Conservation (phyloP, 2,888 invertebrate species). For the Orthosia gracilis region DNA sequence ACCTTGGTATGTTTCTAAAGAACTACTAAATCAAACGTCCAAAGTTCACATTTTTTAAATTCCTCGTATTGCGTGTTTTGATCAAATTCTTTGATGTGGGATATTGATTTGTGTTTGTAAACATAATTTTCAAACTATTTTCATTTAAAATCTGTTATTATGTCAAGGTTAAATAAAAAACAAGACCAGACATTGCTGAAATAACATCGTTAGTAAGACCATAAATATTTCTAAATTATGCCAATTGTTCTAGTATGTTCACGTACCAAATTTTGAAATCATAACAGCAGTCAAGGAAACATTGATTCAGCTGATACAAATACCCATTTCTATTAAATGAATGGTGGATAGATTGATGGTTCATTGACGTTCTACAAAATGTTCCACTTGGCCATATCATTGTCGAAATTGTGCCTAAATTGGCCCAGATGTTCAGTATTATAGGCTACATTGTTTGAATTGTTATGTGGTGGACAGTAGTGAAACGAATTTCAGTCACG, state of each 20-base stretch:
- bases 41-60: constrained; percentile 22
- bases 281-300: constrained; percentile 61
- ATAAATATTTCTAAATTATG: constrained; percentile 39
- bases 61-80: constrained; percentile 9
- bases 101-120: constrained; percentile 27
- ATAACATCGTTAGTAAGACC: constrained; percentile 26
- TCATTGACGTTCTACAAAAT: constrained; percentile 78
- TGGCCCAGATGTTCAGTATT: constrained; percentile 62
- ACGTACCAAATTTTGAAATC: constrained; percentile 52
- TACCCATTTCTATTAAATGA: constrained; percentile 73
- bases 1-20: neutral
- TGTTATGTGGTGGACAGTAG: constrained; percentile 43
- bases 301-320: constrained; percentile 61
- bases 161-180: constrained; percentile 41
- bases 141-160: constrained; percentile 37
- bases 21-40: constrained; percentile 5
- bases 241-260: constrained; percentile 24
- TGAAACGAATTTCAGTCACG: constrained; percentile 46
- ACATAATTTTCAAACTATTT: constrained; percentile 19
- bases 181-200: constrained; percentile 27
- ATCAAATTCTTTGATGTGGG: constrained; percentile 50
- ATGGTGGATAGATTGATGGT: constrained; percentile 76
- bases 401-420: constrained; percentile 68
- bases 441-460: constrained; percentile 55
- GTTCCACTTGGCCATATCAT: constrained; percentile 73